Conservation (phyloP, 2,888 invertebrate species). For the Heteromurus nitidus region DNA sequence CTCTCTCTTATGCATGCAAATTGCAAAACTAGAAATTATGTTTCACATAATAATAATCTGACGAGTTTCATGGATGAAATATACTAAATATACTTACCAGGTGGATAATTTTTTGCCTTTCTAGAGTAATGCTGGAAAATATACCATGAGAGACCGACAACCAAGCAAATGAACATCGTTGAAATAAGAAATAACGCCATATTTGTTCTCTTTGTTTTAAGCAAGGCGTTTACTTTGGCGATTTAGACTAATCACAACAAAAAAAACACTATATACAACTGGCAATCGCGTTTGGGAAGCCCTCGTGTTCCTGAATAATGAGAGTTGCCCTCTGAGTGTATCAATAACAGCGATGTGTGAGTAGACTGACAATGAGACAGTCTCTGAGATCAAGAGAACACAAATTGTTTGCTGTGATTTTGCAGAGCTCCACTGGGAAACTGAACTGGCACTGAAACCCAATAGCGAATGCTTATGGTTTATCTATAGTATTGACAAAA, state of each 20-base stretch:
- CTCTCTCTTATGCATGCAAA: too few relatives aligned
- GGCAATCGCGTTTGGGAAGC: not conserved
- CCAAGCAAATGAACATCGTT: not conserved
- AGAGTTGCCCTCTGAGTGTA: not conserved
- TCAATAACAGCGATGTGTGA: not conserved
- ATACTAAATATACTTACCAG: conserved; percentile 23
- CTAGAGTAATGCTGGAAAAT: conserved; percentile 37
- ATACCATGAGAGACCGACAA: conserved; percentile 11
- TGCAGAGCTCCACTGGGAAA: conserved; percentile 1
- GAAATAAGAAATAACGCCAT: not conserved
- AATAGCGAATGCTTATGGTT: too few relatives aligned
- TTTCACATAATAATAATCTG: too few relatives aligned
- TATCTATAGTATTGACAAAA: too few relatives aligned
- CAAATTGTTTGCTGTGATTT: not conserved
- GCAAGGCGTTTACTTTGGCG: not conserved
- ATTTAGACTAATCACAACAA: not conserved
- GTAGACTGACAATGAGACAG: not conserved
- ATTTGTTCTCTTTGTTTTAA: not conserved
- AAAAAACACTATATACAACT: not conserved
- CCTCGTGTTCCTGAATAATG: conserved; percentile 9
- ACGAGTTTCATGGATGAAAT: too few relatives aligned
- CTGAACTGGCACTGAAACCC: too few relatives aligned
- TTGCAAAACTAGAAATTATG: too few relatives aligned
- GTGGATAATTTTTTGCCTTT: conserved; percentile 47
- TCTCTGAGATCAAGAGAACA: not conserved